phyloP scores from a whole-genome alignment of 2,797 vertebrate genomes.

The Ctenopoma kingsleyae region DNA sequence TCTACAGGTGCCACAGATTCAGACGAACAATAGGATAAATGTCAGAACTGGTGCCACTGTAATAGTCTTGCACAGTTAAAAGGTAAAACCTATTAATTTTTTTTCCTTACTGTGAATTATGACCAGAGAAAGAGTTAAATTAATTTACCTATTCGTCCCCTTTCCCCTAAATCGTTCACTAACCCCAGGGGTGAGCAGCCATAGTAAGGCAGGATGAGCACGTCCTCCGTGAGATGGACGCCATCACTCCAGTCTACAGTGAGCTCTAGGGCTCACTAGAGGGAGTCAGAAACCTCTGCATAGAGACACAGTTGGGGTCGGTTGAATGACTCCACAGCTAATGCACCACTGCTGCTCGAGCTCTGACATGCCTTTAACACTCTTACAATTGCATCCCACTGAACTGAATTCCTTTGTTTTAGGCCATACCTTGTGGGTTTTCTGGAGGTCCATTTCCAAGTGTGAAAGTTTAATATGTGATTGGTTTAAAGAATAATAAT shows the following conservation, averaged over 20 bases:
- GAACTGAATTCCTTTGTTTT: slow-evolving; percentile 75
- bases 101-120: slow-evolving; percentile 16
- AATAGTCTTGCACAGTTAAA: slow-evolving; percentile 13
- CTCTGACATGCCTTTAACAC: slow-evolving; percentile 68
- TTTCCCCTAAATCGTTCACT: slow-evolving; percentile 27
- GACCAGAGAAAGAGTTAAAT: slow-evolving; percentile 16
- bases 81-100: slow-evolving; percentile 21
- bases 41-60: slow-evolving; percentile 15
- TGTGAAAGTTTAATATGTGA: slow-evolving; percentile 54
- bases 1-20: slow-evolving; percentile 56
- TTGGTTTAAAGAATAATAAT: slow-evolving; percentile 47
- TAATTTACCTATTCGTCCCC: slow-evolving; percentile 14
- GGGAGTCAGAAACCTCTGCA: slow-evolving; percentile 85
- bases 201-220: slow-evolving; percentile 52
- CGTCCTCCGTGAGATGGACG: slow-evolving; percentile 65
- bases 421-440: slow-evolving; percentile 27
- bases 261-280: slow-evolving; percentile 83
- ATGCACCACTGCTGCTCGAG: slow-evolving; percentile 78
- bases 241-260: slow-evolving; percentile 76
- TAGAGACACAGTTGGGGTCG: slow-evolving; percentile 67
- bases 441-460: slow-evolving; percentile 46
- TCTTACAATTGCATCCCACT: slow-evolving; percentile 67
- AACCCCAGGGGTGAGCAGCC: slow-evolving; percentile 47
- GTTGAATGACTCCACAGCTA: slow-evolving; percentile 79
- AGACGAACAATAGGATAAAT: slow-evolving; percentile 38